Evolutionary conservation across 2,888 invertebrate species (phyloP), one percentile per base, ranked within the genome.

Genomic region (Apoderus coryli): DNA sequence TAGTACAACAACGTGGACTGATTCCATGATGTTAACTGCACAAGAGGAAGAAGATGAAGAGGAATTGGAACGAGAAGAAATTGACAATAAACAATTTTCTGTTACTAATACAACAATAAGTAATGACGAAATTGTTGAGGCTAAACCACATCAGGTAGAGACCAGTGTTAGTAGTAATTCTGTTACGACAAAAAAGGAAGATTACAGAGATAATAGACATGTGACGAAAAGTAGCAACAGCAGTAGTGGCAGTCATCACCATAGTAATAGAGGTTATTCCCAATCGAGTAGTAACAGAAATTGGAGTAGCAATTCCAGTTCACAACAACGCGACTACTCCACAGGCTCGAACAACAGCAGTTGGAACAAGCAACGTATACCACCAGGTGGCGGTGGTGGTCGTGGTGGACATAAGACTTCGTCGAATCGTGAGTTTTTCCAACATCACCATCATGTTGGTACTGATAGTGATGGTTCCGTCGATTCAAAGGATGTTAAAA

Each of bases 391-490:
- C 35, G 33, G 37, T n/a, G n/a, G n/a, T n/a, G n/a, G n/a, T n/a
- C n/a, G n/a, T n/a, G n/a, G n/a, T n/a, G n/a, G n/a, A n/a, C n/a
- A n/a, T n/a, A 31, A 37, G 29, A 16, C 36, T 33, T 40, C 42
- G 10, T 25, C 37, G 16, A 43, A 36, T 31, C 31, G 43, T 2
- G 41, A 44, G 4, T 31, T 35, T 4, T 37, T 38, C n/a, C 32
- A 61, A 27, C 60, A 61, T 10, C 65, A 64, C 14, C 64, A 63
- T 45, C 63, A 61, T 23, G n/a, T n/a, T n/a, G 65, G 64, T 27
- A 76, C 78, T 9, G 82, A 81, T 49, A 79, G 79, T 0, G 81
- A 81, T 45, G 72, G 72, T 19, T 77, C 80, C 12, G 74, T 73
- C 3, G 82, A 81, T 37, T 78, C 78, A 19, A 37, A 40, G 7